Conservation (phyloP, 2,113 vertebrate species). For the Melanostigma gelatinosum region DNA sequence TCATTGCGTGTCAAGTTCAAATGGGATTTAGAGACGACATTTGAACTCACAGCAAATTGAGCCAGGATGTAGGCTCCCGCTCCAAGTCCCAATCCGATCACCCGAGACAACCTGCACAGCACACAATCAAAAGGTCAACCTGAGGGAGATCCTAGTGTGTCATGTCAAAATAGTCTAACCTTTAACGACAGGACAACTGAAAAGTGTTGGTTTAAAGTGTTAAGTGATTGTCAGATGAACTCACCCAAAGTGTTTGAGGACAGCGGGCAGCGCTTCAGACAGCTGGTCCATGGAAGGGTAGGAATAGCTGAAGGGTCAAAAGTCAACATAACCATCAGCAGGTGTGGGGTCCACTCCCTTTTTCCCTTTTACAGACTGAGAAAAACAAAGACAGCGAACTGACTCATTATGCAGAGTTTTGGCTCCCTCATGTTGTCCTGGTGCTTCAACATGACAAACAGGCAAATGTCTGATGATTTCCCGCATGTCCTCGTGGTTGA, state of each 20-base stretch:
- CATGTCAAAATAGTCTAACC: neutral
- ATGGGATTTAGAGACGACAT: neutral
- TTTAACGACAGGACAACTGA: neutral
- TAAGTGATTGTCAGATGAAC: conserved; percentile 38
- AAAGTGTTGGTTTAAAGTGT: neutral
- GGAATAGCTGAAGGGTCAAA: conserved; percentile 81
- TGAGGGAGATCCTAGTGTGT: neutral
- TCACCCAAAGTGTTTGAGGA: conserved; percentile 95
- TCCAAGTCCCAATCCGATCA: conserved; percentile 93
- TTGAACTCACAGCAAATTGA: conserved; percentile 91
- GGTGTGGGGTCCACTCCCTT: neutral
- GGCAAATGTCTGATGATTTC: conserved; percentile 93
- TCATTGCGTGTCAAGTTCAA: neutral
- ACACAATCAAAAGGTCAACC: conserved; percentile 16
- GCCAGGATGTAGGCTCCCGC: conserved; percentile 93
- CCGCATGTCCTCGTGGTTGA: conserved; percentile 93
- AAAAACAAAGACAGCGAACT: conserved; percentile 52
- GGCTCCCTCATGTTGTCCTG: conserved; percentile 93
- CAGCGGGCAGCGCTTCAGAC: conserved; percentile 88
- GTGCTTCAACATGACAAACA: conserved; percentile 93
- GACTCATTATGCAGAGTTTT: conserved; percentile 88
- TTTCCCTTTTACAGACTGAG: neutral
- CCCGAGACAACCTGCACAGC: conserved; percentile 84
- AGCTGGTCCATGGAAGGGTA: conserved; percentile 97
- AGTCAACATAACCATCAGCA: conserved; percentile 15